Evolutionary conservation across 1,140 invertebrate species (phyloP), one percentile per base, ranked within the genome.

Genomic region (Atopsyche davidsoni): DNA sequence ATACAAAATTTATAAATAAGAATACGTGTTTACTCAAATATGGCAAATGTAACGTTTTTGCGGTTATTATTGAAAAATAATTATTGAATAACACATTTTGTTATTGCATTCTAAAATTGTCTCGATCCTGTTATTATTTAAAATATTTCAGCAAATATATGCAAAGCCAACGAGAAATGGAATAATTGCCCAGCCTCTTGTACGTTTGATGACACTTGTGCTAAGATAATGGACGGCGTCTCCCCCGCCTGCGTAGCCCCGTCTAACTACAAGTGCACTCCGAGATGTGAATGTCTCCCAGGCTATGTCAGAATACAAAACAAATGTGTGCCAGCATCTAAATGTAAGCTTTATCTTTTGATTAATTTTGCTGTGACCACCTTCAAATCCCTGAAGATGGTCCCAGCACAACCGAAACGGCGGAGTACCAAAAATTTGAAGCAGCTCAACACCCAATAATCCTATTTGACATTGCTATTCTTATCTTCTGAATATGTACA

Each of bases 141-240:
- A 21, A 10, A 13, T 9, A 23, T 42, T 34, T 45, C n/a, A n/a
- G n/a, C n/a, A n/a, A n/a, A n/a, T 17, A 32, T 11, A 19, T 18
- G 11, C 31, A 35, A 7, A 19, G 16, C 43, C 1, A 21, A 19
- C 13, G 18, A 17, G 17, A 32, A 19, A 17, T 2, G 16, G 3
- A 35, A 45, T 34, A 32, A 32, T n/a, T n/a, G n/a, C n/a, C n/a
- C n/a, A 32, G 14, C n/a, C 17, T 45, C 4, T 13, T 42, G 23
- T 14, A 17, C n/a, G 21, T 42, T 22, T 10, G 40, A 25, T 3
- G 18, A 25, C 7, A 25, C 24, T 25, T 13, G 19, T 18, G 32
- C 28, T 18, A 9, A 22, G 22, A 4, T 16, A 18, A 11, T 23
- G n/a, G 32, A 32, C 28, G 17, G 3, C n/a, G 35, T 28, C 13